These are phyloP conservation scores for Lethocerus indicus DNA, from an alignment of 1,140 invertebrate species.

Conservation along the genomic window DNA sequence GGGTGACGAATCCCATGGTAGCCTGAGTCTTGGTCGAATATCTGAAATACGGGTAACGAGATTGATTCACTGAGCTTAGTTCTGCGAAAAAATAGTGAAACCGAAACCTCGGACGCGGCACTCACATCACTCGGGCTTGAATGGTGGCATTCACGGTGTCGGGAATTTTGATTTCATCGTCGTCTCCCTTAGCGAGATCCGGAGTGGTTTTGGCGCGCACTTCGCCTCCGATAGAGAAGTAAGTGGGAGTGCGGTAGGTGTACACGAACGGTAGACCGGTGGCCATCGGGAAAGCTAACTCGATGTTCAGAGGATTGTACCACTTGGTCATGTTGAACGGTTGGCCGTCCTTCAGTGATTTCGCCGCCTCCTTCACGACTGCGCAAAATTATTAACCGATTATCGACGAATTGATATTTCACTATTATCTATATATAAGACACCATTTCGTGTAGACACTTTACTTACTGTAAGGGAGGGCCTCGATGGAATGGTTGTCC, in stretches of 20 bases:
- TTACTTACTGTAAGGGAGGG: slow-evolving; percentile 25
- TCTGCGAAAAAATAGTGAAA: slow-evolving; percentile 25
- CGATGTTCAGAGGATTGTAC: slow-evolving; percentile 28
- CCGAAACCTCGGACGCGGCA: slow-evolving; percentile 26
- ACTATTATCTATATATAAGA: too few relatives aligned
- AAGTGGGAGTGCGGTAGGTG: slow-evolving; percentile 32
- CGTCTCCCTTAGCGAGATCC: slow-evolving; percentile 17
- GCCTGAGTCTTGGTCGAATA: slow-evolving; percentile 31
- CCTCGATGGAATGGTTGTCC: slow-evolving; percentile 33
- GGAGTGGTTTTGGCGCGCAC: slow-evolving; percentile 26
- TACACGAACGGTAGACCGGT: slow-evolving; percentile 46
- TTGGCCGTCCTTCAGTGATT: slow-evolving; percentile 25
- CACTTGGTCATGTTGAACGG: slow-evolving; percentile 35
- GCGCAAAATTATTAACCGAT: too few relatives aligned
- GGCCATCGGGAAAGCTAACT: slow-evolving; percentile 42
- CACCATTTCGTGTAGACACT: not conserved
- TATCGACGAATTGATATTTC: too few relatives aligned
- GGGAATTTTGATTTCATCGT: slow-evolving; percentile 20
- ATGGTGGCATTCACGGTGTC: slow-evolving; percentile 23
- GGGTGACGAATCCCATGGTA: slow-evolving; percentile 40
- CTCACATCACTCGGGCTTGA: slow-evolving; percentile 27
- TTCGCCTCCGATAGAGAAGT: slow-evolving; percentile 28
- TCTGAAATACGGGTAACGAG: slow-evolving; percentile 29
- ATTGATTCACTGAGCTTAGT: slow-evolving; percentile 28
- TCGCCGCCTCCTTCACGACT: slow-evolving; percentile 23